A percentile compares a stretch with the other conserved stretches of the same genome.
Conservation (phyloP, 2,888 invertebrate genomes). For the Pammene fasciana region DNA sequence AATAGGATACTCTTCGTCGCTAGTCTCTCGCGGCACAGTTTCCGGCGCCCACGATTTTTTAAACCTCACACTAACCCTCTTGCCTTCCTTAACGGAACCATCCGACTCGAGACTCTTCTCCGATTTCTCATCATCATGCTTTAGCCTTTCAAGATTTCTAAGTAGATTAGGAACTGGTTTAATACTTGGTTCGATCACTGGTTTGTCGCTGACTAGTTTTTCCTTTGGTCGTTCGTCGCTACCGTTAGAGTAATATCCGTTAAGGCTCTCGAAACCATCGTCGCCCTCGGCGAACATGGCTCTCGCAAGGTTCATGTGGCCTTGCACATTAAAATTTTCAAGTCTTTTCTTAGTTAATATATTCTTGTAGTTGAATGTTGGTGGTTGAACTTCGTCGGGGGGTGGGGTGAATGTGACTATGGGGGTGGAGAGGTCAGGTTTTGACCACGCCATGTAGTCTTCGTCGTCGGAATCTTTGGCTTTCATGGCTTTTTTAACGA, state of each 20-base stretch:
- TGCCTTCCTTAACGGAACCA: conserved; percentile 60
- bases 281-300: conserved; percentile 84
- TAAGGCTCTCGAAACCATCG: conserved; percentile 93
- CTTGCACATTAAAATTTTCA: conserved; percentile 70
- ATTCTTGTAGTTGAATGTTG: conserved; percentile 68
- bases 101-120: conserved; percentile 67
- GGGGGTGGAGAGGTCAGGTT: conserved; percentile 68
- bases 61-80: conserved; percentile 71
- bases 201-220: conserved; percentile 37
- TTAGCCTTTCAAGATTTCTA: conserved; percentile 50
- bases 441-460: conserved; percentile 79
- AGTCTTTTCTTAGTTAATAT: conserved; percentile 75
- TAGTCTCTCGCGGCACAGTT: conserved; percentile 61
- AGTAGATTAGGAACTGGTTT: conserved; percentile 39
- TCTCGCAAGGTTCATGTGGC: conserved; percentile 60
- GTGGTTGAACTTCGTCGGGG: conserved; percentile 64
- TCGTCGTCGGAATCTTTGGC: conserved; percentile 79
- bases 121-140: conserved; percentile 76
- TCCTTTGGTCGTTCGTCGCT: conserved; percentile 72
- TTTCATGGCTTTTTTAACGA: conserved; percentile 64
- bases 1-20: conserved; percentile 67
- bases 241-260: conserved; percentile 90
- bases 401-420: conserved; percentile 78
- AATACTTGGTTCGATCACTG: conserved; percentile 37
- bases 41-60: conserved; percentile 71